phyloP scores from a whole-genome alignment of 2,888 invertebrate species.

The Cybosia mesomella region DNA sequence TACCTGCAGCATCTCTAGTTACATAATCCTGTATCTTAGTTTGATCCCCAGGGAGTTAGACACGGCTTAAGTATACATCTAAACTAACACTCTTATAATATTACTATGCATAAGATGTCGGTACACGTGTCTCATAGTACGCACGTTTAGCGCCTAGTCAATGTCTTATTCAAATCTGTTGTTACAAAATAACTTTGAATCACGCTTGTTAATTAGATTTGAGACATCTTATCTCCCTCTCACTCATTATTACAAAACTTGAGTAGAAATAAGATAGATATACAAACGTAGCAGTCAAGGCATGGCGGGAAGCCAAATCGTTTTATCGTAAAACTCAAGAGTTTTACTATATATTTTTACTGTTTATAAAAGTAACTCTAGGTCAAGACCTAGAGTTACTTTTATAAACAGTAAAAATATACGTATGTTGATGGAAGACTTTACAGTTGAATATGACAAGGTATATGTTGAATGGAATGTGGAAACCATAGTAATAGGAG shows the following conservation, averaged over 20 bases:
- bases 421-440: slow-evolving; percentile 50
- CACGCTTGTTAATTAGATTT: slow-evolving; percentile 40
- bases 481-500: not conserved
- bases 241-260: slow-evolving; percentile 7
- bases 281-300: slow-evolving; percentile 22
- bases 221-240: slow-evolving; percentile 37
- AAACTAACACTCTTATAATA: slow-evolving; percentile 22
- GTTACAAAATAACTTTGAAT: slow-evolving; percentile 48
- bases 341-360: no score
- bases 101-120: slow-evolving; percentile 38
- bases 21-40: slow-evolving; percentile 27
- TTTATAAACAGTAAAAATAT: slow-evolving; percentile 62
- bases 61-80: slow-evolving; percentile 26
- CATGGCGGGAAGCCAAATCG: slow-evolving; percentile 70
- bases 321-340: slow-evolving; percentile 64
- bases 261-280: slow-evolving; percentile 46
- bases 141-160: slow-evolving; percentile 31
- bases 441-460: slow-evolving; percentile 28
- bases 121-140: slow-evolving; percentile 26
- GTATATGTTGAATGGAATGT: slow-evolving; percentile 17
- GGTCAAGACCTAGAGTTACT: slow-evolving; percentile 80
- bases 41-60: slow-evolving; percentile 26
- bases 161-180: slow-evolving; percentile 40
- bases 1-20: not conserved
- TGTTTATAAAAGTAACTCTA: no score